Evolutionary conservation across 1,140 invertebrate genomes (phyloP).

Genomic region (Drosophila aff.): DNA sequence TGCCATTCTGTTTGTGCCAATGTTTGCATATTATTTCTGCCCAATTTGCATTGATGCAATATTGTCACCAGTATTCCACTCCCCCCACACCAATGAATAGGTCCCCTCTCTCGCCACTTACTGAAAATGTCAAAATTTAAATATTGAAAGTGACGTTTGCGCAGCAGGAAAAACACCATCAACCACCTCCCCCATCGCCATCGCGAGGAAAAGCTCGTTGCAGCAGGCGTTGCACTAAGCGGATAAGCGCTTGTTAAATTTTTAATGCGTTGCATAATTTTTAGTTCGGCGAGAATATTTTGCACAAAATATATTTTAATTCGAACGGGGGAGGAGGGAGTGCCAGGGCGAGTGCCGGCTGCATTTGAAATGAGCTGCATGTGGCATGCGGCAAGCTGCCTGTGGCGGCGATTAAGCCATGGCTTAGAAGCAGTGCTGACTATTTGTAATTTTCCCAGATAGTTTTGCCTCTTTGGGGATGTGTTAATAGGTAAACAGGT

Average conservation of each 20-base stretch:
- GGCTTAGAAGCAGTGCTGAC: conserved; percentile 27
- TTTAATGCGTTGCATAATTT: conserved; percentile 83
- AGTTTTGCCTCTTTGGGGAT: background rate
- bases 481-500: background rate
- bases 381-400: conserved; percentile 34
- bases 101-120: conserved; percentile 10
- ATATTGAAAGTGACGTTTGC: conserved; percentile 72
- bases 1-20: conserved; percentile 60
- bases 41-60: conserved; percentile 73
- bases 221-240: conserved; percentile 74
- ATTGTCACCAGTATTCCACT: conserved; percentile 22
- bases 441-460: background rate
- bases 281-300: conserved; percentile 72
- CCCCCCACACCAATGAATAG: background rate
- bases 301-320: conserved; percentile 73
- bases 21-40: conserved; percentile 78
- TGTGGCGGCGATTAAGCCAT: conserved; percentile 27
- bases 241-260: conserved; percentile 83
- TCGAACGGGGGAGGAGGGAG: conserved; percentile 22
- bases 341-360: conserved; percentile 32
- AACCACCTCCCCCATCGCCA: background rate
- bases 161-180: conserved; percentile 5
- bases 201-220: background rate
- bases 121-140: conserved; percentile 78
- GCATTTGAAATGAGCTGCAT: conserved; percentile 54